Conservation (phyloP, 2,113 vertebrate genomes). For the Phaethon lepturus region DNA sequence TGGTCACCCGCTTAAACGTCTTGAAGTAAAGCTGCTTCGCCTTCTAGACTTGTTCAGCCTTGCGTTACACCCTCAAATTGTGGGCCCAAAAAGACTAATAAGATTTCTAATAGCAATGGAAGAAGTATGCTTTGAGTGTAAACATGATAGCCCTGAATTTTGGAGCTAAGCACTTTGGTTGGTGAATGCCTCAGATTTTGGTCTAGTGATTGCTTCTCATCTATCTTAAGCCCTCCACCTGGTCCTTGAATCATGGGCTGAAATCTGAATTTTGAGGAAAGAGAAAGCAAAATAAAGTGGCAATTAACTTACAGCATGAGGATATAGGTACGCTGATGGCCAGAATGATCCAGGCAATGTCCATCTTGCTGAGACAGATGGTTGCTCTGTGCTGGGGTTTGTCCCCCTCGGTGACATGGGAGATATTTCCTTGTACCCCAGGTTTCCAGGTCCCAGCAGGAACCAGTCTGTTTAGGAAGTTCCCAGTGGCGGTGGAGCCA, state of each 20-base stretch:
- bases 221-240: not conserved
- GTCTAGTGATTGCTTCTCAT: not conserved
- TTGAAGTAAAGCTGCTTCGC: not conserved
- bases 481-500: constrained; percentile 82
- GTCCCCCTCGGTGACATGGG: constrained; percentile 83
- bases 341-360: constrained; percentile 95
- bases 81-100: not conserved
- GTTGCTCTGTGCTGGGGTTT: constrained; percentile 83
- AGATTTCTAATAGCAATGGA: not conserved
- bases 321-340: constrained; percentile 95
- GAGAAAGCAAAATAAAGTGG: not conserved
- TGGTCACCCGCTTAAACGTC: not conserved
- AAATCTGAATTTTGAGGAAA: not conserved
- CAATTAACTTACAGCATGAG: constrained; percentile 92
- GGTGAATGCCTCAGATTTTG: not conserved
- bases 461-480: constrained; percentile 90
- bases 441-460: constrained; percentile 86
- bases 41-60: not conserved
- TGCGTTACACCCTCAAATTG: not conserved
- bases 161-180: not conserved
- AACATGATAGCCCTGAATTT: not conserved
- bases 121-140: not conserved
- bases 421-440: constrained; percentile 81
- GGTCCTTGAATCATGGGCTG: rapidly evolving
- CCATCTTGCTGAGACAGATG: constrained; percentile 94